Base-by-base conservation (phyloP, 2,113 vertebrate genomes). In the Laterallus jamaicensis region DNA sequence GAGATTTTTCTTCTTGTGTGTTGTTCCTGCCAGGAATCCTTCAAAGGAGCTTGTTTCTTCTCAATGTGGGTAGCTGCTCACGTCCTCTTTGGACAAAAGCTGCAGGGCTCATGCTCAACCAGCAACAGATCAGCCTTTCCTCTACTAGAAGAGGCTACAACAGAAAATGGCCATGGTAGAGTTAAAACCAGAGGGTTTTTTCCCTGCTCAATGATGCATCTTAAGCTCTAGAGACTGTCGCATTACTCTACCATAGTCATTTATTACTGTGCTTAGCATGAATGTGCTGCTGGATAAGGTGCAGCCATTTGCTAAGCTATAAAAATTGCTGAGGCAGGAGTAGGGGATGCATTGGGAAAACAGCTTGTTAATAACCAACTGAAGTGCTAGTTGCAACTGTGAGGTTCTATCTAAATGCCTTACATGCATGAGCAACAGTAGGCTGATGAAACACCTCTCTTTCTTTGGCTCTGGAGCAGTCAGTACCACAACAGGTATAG, bases 241-340 rank as follows among this genome's bases (percentile, higher is more conserved):
- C 54, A 18, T 26, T 58, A 7, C 47, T 47, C 15, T 22, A 55
- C 37, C 12, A 0, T 40, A 78, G 90, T 64, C 49, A 60, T 77
- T 95, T 93, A 47, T 90, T 84, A 32, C 63, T 74, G 39, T 78
- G 25, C 64, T 85, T 73, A 92, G 55, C 0, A 0, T 24, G 70
- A 60, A 68, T 49, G 42, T 92, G 15, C n/a, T 88, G 63, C 78
- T 94, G 92, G 71, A 32, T 63, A 49, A 90, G 60, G 80, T 86
- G 49, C 80, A 90, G 56, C 66, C n/a, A 2, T 85, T 95, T 82
- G 42, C 73, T 69, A 80, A 94, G 86, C 39, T 88, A 17, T 80
- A 71, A 6, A 88, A 88, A 67, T 35, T 90, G 82, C 76, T 94
- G 92, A 94, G 78, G 37, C 87, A 82, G 55, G 44, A 86, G 55